Evolutionary conservation across 30 jellyfish, hydroid and myxozoan genomes (phyloP).

Genomic region (Pelagia noctiluca): DNA sequence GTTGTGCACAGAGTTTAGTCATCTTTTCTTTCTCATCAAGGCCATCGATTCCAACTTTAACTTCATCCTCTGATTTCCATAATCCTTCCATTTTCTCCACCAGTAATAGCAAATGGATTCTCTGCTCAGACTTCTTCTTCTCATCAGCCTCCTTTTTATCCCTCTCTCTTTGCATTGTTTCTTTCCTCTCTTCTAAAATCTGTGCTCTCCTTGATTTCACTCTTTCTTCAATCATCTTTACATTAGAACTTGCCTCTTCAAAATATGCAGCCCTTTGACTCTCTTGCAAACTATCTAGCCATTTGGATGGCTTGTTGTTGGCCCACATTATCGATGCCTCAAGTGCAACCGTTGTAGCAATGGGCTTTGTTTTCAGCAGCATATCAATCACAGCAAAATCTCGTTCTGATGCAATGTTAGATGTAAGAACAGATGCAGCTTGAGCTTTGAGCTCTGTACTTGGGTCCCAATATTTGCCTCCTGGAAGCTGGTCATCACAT

Average conservation of each 20-base stretch:
- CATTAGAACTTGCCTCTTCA: background rate
- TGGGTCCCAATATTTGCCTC: slow-evolving; percentile 33
- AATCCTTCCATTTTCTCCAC: slow-evolving; percentile 13
- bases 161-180: background rate
- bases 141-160: background rate
- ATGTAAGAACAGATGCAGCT: slow-evolving; percentile 16
- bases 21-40: slow-evolving; percentile 11
- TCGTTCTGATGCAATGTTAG: slow-evolving; percentile 5
- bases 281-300: slow-evolving; percentile 7
- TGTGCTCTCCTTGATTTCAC: background rate
- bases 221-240: background rate
- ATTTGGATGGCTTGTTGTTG: slow-evolving; percentile 6
- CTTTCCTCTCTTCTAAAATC: background rate
- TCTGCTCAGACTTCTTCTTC: slow-evolving; percentile 12
- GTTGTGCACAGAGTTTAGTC: background rate
- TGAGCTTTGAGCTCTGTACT: background rate
- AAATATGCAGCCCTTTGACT: background rate
- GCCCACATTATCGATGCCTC: slow-evolving; percentile 44
- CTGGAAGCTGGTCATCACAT: slow-evolving; percentile 57
- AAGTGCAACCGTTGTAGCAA: slow-evolving; percentile 10
- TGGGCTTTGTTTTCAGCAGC: slow-evolving; percentile 2
- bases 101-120: background rate
- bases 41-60: background rate
- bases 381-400: slow-evolving; percentile 34
- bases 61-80: slow-evolving; percentile 37